phyloP scores from a whole-genome alignment of 2,797 vertebrate species.

The Serranus cabrilla region DNA sequence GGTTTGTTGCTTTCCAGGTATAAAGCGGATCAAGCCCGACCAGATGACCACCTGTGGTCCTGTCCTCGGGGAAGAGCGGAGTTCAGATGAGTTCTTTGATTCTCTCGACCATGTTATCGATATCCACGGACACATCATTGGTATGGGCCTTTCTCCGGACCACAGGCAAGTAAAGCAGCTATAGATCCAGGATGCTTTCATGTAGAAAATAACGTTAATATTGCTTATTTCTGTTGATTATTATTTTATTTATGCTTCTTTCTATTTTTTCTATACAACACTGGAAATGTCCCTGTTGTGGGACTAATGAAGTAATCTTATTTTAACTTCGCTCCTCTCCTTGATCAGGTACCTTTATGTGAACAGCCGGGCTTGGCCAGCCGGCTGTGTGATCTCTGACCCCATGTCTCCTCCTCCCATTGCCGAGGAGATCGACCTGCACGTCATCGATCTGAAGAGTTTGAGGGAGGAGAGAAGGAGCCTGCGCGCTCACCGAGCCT shows the following conservation, averaged over 20 bases:
- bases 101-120: conserved; percentile 96
- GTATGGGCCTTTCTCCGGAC: conserved; percentile 98
- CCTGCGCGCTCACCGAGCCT: conserved; percentile 93
- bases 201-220: neutral
- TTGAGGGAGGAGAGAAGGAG: conserved; percentile 93
- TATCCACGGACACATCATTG: conserved; percentile 96
- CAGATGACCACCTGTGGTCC: conserved; percentile 97
- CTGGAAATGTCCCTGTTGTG: too few relatives aligned
- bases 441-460: conserved; percentile 96
- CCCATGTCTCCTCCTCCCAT: conserved; percentile 97
- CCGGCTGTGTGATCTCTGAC: conserved; percentile 92
- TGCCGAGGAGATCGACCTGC: conserved; percentile 96
- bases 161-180: conserved; percentile 87
- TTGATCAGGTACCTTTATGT: conserved; percentile 93
- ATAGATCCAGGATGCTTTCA: neutral
- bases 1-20: conserved; percentile 82
- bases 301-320: neutral
- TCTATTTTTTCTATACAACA: too few relatives aligned
- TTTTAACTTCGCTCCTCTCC: neutral
- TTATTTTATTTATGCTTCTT: too few relatives aligned
- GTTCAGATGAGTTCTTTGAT: conserved; percentile 95
- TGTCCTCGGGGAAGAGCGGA: conserved; percentile 93
- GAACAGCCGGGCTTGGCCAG: conserved; percentile 97
- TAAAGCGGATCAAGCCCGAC: conserved; percentile 95
- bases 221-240: too few relatives aligned